A percentile compares a stretch with the other conserved stretches of the same genome.
These are phyloP conservation scores for Melanargia galathea DNA, from an alignment of 2,888 invertebrate genomes.

Conservation along the genomic window DNA sequence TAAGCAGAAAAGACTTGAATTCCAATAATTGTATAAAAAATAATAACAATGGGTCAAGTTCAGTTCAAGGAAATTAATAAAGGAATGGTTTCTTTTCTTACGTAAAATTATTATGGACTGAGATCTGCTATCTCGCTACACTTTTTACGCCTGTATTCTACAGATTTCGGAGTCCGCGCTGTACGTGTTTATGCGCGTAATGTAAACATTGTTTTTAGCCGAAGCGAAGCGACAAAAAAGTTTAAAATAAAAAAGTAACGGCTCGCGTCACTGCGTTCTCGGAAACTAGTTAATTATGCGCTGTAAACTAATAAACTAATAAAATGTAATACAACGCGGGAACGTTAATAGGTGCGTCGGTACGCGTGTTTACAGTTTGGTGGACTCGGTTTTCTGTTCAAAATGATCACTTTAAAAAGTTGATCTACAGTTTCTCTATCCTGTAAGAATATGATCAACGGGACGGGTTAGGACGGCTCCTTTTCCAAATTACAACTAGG, in stretches of 20 bases:
- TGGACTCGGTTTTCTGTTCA: conserved; percentile 32
- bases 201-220: conserved; percentile 38
- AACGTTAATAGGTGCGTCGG: conserved; percentile 27
- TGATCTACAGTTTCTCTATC: neutral
- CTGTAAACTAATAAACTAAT: conserved; percentile 76
- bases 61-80: too few species aligned
- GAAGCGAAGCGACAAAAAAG: conserved; percentile 62
- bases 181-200: conserved; percentile 24
- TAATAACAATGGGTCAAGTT: too few species aligned
- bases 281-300: conserved; percentile 72
- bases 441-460: too few species aligned
- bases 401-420: neutral
- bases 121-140: neutral
- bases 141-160: neutral
- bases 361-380: conserved; percentile 37
- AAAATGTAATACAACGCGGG: conserved; percentile 56
- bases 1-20: too few species aligned
- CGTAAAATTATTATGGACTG: too few species aligned
- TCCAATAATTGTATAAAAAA: too few species aligned
- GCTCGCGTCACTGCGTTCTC: conserved; percentile 59
- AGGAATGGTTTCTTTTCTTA: too few species aligned
- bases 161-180: conserved; percentile 16
- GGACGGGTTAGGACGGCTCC: too few species aligned
- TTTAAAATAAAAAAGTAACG: conserved; percentile 59
- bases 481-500: too few species aligned